phyloP scores from a whole-genome alignment of 2,797 vertebrate species.

The Sebastiscus albofasciatus region DNA sequence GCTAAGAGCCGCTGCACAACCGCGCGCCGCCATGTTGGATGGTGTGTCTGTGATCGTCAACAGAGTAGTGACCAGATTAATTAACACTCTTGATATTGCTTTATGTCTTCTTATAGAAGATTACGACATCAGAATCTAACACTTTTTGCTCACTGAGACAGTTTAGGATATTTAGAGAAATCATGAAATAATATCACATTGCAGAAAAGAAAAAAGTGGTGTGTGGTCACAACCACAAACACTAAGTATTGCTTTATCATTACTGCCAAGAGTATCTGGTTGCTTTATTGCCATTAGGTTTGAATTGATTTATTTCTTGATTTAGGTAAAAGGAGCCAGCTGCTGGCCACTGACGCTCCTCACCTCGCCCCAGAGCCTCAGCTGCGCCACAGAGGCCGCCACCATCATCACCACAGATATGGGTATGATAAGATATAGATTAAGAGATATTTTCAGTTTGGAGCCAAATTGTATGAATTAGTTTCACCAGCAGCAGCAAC shows the following conservation, averaged over 20 bases:
- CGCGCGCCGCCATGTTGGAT: too few species aligned
- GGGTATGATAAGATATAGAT: constrained; percentile 1
- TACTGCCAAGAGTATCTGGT: too few species aligned
- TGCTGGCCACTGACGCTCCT: constrained; percentile 56
- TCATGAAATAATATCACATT: not conserved
- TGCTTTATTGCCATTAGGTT: too few species aligned
- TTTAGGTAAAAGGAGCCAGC: constrained; percentile 70
- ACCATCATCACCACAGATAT: constrained; percentile 47
- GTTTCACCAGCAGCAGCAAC: too few species aligned
- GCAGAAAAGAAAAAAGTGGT: too few species aligned
- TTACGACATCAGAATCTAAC: not conserved
- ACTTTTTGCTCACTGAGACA: not conserved
- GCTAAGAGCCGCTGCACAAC: too few species aligned
- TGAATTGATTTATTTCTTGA: too few species aligned
- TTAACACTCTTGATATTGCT: not conserved
- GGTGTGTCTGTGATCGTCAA: not conserved
- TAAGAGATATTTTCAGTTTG: not conserved
- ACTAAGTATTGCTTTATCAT: too few species aligned
- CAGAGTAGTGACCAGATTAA: too few species aligned
- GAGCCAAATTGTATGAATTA: not conserved
- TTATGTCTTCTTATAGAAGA: not conserved
- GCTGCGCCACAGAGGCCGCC: constrained; percentile 39
- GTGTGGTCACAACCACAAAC: too few species aligned
- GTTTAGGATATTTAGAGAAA: not conserved
- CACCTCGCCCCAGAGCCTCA: constrained; percentile 44